Evolutionary conservation across 2,113 vertebrate genomes (phyloP).

Genomic region (Megaleporinus macrocephalus): DNA sequence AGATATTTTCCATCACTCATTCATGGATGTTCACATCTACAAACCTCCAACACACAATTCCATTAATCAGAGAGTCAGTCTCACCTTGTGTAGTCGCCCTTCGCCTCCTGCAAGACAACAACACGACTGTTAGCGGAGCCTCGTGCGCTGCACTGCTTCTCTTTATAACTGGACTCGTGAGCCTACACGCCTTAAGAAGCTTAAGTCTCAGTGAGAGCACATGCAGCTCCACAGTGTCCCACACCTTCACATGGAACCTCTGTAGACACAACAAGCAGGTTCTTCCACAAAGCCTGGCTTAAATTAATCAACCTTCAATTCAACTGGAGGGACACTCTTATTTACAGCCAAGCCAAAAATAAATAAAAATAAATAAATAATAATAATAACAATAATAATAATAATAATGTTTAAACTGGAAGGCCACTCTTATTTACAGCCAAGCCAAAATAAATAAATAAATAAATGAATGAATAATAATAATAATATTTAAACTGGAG

Average conservation of each 20-base stretch:
- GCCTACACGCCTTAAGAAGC: conserved; percentile 20
- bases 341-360: too few relatives aligned
- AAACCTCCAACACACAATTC: background rate
- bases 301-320: too few relatives aligned
- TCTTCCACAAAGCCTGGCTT: background rate
- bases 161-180: conserved; percentile 18
- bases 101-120: conserved; percentile 87
- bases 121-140: conserved; percentile 36
- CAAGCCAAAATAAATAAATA: too few relatives aligned
- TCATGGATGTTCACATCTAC: background rate
- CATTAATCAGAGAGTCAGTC: background rate
- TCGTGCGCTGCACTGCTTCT: conserved; percentile 19
- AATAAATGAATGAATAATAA: too few relatives aligned
- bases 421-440: too few relatives aligned
- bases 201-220: conserved; percentile 25
- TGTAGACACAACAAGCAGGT: background rate
- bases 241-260: background rate
- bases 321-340: too few relatives aligned
- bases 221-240: background rate
- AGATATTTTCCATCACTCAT: conserved; percentile 27
- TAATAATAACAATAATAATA: too few relatives aligned
- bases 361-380: too few relatives aligned
- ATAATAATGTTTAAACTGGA: too few relatives aligned
- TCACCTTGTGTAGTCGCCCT: conserved; percentile 92
- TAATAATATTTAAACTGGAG: too few relatives aligned